Conservation (phyloP, 1,140 invertebrate genomes). For the Atta cephalotes region DNA sequence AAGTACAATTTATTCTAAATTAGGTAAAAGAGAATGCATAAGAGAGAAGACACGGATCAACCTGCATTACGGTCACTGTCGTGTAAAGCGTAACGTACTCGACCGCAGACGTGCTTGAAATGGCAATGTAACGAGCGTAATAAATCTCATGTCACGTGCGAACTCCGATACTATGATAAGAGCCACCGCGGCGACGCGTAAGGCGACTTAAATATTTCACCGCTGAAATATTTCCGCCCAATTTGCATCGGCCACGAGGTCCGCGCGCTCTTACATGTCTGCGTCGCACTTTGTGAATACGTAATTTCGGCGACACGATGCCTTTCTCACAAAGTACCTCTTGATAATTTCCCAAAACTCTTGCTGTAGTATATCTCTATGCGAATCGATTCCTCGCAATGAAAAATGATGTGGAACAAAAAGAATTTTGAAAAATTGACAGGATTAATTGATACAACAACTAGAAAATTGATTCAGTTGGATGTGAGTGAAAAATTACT, state of each 20-base stretch:
- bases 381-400: background rate
- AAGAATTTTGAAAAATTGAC: background rate
- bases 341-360: conserved; percentile 48
- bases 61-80: conserved; percentile 32
- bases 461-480: background rate
- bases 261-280: conserved; percentile 62
- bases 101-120: conserved; percentile 78
- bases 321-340: conserved; percentile 24
- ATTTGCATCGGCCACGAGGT: conserved; percentile 78
- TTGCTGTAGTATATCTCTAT: background rate
- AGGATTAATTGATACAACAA: conserved; percentile 3
- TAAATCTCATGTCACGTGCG: conserved; percentile 74
- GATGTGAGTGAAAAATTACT: background rate
- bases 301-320: conserved; percentile 67
- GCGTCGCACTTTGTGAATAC: conserved; percentile 72
- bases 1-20: conserved; percentile 10
- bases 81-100: conserved; percentile 72
- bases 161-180: conserved; percentile 62
- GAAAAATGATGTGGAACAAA: conserved; percentile 8
- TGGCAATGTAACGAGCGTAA: conserved; percentile 76
- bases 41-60: conserved; percentile 5
- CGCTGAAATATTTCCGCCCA: conserved; percentile 78
- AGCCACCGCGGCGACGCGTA: conserved; percentile 38
- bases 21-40: background rate
- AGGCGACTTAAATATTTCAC: conserved; percentile 61